These are phyloP conservation scores for Thamnophis sirtalis DNA, from an alignment of 2,113 vertebrate genomes.

Conservation along the genomic window DNA sequence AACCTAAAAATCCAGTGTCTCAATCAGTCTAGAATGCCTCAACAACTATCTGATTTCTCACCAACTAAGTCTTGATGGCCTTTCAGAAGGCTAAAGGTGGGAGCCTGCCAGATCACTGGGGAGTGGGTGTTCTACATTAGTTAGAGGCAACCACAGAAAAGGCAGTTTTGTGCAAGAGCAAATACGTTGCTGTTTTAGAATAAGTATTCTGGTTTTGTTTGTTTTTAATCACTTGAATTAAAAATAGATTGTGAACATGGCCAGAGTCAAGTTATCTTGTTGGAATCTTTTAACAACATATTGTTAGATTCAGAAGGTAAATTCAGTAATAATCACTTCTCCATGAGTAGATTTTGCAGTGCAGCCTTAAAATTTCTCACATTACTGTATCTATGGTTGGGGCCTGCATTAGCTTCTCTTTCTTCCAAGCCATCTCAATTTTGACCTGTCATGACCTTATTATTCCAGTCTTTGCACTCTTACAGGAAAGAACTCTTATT, in stretches of 20 bases:
- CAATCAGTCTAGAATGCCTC: not conserved
- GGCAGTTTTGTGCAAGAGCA: not conserved
- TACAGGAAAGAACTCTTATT: not conserved
- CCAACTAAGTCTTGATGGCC: not conserved
- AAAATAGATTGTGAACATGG: not conserved
- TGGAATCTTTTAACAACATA: not conserved
- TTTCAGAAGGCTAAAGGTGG: not conserved
- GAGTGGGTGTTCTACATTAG: not conserved
- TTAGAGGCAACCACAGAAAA: not conserved
- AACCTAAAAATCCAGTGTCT: not conserved
- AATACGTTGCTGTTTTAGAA: not conserved
- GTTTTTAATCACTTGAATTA: not conserved
- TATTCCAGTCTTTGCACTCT: conserved; percentile 22
- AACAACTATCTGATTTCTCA: not conserved
- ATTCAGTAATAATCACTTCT: not conserved
- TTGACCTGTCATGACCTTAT: not conserved
- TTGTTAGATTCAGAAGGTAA: not conserved
- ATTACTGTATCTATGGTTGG: not conserved
- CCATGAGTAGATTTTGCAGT: not conserved
- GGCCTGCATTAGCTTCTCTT: conserved; percentile 21
- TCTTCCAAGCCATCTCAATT: conserved; percentile 13
- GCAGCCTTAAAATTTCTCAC: conserved; percentile 2
- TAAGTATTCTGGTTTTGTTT: not conserved
- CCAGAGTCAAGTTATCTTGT: not conserved
- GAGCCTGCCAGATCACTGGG: not conserved